Evolutionary conservation across 2,113 vertebrate species (phyloP).

Genomic region (Peromyscus polionotus): DNA sequence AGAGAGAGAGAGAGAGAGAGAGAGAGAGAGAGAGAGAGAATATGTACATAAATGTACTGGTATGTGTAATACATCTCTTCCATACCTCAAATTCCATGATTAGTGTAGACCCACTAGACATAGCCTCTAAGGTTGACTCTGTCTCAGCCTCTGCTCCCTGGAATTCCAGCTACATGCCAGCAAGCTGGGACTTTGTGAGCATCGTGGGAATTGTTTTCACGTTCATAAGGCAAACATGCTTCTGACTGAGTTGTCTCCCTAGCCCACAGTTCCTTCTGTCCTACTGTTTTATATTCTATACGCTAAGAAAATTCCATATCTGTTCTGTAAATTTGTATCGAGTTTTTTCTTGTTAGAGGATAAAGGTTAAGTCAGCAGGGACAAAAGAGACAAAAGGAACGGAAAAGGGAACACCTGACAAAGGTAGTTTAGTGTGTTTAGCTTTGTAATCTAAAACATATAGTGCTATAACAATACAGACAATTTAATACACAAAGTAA

Average conservation of each 20-base stretch:
- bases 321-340: not conserved
- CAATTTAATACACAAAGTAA: not conserved
- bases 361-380: not conserved
- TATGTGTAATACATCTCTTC: not conserved
- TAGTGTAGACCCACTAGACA: too few relatives aligned
- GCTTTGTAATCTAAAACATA: not conserved
- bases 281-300: not conserved
- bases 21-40: too few relatives aligned
- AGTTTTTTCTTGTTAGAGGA: not conserved
- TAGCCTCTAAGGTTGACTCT: rapidly evolving
- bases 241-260: not conserved
- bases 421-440: not conserved
- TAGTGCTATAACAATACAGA: not conserved
- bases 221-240: not conserved
- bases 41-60: rapidly evolving
- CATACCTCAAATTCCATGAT: not conserved
- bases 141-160: too few relatives aligned
- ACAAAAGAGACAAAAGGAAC: not conserved
- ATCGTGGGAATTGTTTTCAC: not conserved
- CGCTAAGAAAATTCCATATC: not conserved
- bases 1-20: too few relatives aligned
- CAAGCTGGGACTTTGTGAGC: not conserved
- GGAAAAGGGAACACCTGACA: not conserved
- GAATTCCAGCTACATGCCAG: too few relatives aligned
- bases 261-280: too few relatives aligned